These are phyloP conservation scores for Kryptolebias marmoratus DNA, from an alignment of 2,113 vertebrate species.

Conservation along the genomic window DNA sequence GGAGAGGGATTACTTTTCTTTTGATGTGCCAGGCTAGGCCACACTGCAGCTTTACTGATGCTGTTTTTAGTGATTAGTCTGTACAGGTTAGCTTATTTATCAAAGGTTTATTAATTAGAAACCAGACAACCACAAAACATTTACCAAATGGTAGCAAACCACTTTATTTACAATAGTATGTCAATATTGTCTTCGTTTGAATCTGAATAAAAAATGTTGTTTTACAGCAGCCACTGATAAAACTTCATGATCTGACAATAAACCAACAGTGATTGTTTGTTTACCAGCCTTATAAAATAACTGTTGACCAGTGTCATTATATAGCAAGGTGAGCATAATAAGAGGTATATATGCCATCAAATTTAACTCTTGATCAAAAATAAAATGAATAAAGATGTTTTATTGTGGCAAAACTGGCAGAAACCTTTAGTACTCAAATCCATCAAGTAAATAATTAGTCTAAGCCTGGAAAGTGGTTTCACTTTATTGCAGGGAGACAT, in stretches of 20 bases:
- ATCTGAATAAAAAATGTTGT: no score
- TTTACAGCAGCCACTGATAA: no score
- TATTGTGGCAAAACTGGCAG: background rate
- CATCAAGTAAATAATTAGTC: background rate
- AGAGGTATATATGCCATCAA: background rate
- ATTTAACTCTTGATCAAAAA: background rate
- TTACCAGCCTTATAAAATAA: no score
- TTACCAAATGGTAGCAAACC: no score
- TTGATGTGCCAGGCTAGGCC: background rate
- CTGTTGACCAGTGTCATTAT: background rate
- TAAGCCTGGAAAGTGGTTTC: background rate
- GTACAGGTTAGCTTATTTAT: no score
- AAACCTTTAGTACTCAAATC: background rate
- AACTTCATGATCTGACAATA: no score
- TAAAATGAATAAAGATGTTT: background rate
- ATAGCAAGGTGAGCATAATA: background rate
- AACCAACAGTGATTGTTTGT: no score
- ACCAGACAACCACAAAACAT: no score
- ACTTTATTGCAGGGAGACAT: background rate
- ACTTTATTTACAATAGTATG: no score
- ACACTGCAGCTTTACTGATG: background rate
- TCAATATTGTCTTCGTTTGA: no score
- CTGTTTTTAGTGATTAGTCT: no score
- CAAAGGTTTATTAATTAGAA: no score
- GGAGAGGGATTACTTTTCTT: slow-evolving; percentile 6